A percentile compares a stretch with the other conserved stretches of the same genome.
Evolutionary conservation across 2,797 vertebrate genomes (phyloP).

Genomic region (Rhinogobio ventralis): DNA sequence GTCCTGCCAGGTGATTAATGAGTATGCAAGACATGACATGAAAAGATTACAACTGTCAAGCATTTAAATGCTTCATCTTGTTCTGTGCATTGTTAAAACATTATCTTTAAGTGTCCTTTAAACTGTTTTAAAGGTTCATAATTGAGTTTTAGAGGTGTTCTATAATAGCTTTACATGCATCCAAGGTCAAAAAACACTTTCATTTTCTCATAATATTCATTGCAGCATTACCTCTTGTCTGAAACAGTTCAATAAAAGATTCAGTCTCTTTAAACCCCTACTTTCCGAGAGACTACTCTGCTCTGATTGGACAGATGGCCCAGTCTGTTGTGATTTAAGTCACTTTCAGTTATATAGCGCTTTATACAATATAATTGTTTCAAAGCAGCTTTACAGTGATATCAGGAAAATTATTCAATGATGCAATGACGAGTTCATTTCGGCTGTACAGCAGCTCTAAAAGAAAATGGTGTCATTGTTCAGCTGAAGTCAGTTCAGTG

Average conservation of each 20-base stretch:
- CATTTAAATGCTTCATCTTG: neutral
- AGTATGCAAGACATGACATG: neutral
- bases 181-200: too few species aligned
- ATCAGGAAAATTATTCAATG: too few species aligned
- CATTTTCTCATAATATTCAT: too few species aligned
- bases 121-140: neutral
- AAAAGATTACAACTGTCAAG: neutral
- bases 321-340: too few species aligned
- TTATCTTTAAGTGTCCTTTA: neutral
- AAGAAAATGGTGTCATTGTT: neutral
- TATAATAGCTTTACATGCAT: neutral
- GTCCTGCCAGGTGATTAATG: constrained; percentile 5
- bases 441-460: neutral
- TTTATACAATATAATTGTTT: too few species aligned
- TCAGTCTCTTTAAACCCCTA: neutral
- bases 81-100: neutral
- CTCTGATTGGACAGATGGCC: neutral
- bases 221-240: too few species aligned
- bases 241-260: neutral
- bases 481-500: neutral
- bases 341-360: too few species aligned
- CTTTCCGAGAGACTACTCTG: neutral
- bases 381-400: too few species aligned
- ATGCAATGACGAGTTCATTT: too few species aligned
- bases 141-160: neutral